A percentile compares a stretch with the other conserved stretches of the same genome.
Evolutionary conservation across 2,797 vertebrate species (phyloP).

Genomic region (Phoebastria nigripes): DNA sequence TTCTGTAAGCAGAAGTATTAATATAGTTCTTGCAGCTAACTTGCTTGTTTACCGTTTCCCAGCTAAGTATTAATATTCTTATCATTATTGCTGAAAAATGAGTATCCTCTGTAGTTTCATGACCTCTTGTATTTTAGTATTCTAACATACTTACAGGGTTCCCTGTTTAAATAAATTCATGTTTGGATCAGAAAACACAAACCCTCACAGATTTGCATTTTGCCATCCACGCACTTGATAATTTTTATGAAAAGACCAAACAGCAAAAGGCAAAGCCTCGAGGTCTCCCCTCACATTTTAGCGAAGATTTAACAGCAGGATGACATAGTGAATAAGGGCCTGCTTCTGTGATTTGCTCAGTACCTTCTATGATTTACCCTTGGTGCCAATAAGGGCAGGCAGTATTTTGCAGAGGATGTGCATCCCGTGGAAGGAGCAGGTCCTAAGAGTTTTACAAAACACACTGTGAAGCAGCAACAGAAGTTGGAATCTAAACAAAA

Average conservation of each 20-base stretch:
- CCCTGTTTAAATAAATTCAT: neutral
- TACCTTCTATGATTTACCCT: slow-evolving; percentile 53
- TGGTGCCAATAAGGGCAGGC: slow-evolving; percentile 40
- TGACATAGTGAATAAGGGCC: slow-evolving; percentile 52
- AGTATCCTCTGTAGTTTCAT: neutral
- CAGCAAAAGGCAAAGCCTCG: slow-evolving; percentile 28
- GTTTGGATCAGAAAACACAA: neutral
- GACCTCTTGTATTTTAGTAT: slow-evolving; percentile 18
- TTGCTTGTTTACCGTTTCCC: neutral
- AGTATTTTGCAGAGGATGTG: slow-evolving; percentile 40
- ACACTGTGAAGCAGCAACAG: neutral
- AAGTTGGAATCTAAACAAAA: neutral
- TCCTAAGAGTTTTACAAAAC: neutral
- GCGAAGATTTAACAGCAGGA: slow-evolving; percentile 46
- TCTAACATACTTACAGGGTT: neutral
- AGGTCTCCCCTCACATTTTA: slow-evolving; percentile 52
- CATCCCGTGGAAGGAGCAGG: neutral
- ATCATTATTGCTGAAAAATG: neutral
- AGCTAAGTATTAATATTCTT: neutral
- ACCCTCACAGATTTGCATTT: neutral
- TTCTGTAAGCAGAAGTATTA: slow-evolving; percentile 3
- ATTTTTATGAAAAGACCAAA: slow-evolving; percentile 41
- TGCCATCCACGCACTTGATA: neutral
- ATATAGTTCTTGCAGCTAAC: neutral
- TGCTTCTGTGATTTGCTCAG: slow-evolving; percentile 52